Conservation (phyloP, 2,113 vertebrate genomes). For the Catagonus wagneri region DNA sequence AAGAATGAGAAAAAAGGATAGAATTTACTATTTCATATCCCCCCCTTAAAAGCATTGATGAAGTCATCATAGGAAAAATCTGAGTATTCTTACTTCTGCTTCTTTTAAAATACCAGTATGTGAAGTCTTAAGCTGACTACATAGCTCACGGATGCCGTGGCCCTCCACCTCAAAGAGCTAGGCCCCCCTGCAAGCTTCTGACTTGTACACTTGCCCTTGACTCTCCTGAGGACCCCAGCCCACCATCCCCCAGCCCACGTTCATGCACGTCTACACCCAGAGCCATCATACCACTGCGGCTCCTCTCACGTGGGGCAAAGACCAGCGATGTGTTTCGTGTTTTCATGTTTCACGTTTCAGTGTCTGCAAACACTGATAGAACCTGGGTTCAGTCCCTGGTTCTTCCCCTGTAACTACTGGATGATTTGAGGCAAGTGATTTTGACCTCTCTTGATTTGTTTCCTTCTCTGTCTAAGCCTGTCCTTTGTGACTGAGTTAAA, state of each 20-base stretch:
- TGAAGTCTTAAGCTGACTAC: neutral
- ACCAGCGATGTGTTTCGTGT: neutral
- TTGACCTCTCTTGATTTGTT: neutral
- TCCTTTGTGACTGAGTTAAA: neutral
- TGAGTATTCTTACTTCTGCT: neutral
- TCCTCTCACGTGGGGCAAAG: neutral
- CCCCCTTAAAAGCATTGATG: neutral
- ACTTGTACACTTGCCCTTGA: neutral
- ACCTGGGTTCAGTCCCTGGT: neutral
- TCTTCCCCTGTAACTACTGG: neutral
- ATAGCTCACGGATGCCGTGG: fast-evolving
- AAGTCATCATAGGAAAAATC: neutral
- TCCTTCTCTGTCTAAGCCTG: neutral
- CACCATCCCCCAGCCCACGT: neutral
- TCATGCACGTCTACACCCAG: neutral
- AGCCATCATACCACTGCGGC: neutral
- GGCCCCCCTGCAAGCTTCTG: neutral
- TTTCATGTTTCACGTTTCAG: no score
- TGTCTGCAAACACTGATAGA: neutral
- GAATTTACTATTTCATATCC: neutral
- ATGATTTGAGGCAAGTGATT: neutral
- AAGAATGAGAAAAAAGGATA: neutral
- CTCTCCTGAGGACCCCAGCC: neutral
- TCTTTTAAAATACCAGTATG: neutral
- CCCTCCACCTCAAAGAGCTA: neutral